Conservation (phyloP, 2,113 vertebrate species). For the Neomonachus schauinslandi region DNA sequence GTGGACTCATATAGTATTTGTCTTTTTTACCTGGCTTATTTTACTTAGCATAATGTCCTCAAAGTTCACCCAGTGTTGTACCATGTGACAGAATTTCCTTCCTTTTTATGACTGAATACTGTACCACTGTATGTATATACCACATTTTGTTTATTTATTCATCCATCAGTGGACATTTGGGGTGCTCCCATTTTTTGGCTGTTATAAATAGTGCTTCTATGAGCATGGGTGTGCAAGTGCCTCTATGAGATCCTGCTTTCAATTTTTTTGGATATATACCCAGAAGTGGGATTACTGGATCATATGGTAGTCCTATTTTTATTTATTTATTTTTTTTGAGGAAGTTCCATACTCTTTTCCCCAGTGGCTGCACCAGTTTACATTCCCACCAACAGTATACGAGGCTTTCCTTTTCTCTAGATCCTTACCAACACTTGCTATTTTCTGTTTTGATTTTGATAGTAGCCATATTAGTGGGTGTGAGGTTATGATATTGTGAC, state of each 20-base stretch:
- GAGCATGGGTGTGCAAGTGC: not conserved
- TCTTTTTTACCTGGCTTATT: not conserved
- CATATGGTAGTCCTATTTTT: not conserved
- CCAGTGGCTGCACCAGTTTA: not conserved
- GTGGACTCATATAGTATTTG: not conserved
- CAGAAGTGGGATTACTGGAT: not conserved
- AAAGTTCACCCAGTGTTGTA: not conserved
- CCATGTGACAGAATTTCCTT: not conserved
- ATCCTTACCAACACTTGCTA: not conserved
- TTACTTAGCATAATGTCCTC: not conserved
- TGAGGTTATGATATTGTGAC: not conserved
- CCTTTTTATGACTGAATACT: not conserved
- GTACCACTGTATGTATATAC: not conserved
- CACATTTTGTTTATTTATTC: not conserved
- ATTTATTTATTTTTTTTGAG: not conserved
- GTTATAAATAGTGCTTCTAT: not conserved
- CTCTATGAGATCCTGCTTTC: not conserved
- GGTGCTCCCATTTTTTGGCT: not conserved
- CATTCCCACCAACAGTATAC: not conserved
- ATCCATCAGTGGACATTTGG: not conserved
- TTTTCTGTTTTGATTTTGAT: not conserved
- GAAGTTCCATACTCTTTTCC: not conserved
- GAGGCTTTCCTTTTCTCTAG: not conserved
- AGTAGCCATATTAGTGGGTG: not conserved
- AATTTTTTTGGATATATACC: not conserved